These are phyloP conservation scores for Artemia franciscana DNA, from an alignment of 1,140 invertebrate genomes.

Conservation along the genomic window DNA sequence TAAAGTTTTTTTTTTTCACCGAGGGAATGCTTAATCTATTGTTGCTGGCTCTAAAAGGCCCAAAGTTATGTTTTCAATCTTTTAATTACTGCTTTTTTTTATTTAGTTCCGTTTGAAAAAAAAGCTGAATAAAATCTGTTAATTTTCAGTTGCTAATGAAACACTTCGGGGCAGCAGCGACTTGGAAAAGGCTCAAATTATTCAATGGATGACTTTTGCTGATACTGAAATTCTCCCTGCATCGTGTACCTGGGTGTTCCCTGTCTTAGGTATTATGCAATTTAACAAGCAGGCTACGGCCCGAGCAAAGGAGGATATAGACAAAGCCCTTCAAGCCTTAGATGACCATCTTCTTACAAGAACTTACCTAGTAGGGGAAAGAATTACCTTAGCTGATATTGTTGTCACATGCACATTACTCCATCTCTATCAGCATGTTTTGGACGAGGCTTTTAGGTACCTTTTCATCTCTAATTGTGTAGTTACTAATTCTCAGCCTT, in stretches of 20 bases:
- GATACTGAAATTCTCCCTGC: constrained; percentile 75
- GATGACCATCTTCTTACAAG: constrained; percentile 56
- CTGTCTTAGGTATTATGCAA: constrained; percentile 71
- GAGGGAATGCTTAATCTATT: too few species aligned
- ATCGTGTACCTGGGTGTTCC: constrained; percentile 85
- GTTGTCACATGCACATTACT: constrained; percentile 64
- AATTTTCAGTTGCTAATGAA: constrained; percentile 51
- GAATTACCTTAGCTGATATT: constrained; percentile 85
- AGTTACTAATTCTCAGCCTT: too few species aligned
- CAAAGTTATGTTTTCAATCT: too few species aligned
- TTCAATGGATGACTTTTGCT: constrained; percentile 86
- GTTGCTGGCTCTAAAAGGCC: too few species aligned
- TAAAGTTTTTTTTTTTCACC: too few species aligned
- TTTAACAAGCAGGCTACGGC: constrained; percentile 57
- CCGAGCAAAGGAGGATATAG: constrained; percentile 63
- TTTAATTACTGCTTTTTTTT: too few species aligned
- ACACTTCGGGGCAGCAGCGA: constrained; percentile 50
- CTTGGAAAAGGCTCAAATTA: constrained; percentile 48
- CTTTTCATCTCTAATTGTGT: too few species aligned
- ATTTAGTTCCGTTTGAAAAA: too few species aligned
- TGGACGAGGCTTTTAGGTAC: constrained; percentile 33
- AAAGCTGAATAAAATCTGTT: too few species aligned
- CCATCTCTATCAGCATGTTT: constrained; percentile 59
- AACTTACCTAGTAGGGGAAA: constrained; percentile 86
- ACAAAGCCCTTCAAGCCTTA: constrained; percentile 42